phyloP scores from a whole-genome alignment of 2,888 invertebrate species.

The Microplitis manilae region DNA sequence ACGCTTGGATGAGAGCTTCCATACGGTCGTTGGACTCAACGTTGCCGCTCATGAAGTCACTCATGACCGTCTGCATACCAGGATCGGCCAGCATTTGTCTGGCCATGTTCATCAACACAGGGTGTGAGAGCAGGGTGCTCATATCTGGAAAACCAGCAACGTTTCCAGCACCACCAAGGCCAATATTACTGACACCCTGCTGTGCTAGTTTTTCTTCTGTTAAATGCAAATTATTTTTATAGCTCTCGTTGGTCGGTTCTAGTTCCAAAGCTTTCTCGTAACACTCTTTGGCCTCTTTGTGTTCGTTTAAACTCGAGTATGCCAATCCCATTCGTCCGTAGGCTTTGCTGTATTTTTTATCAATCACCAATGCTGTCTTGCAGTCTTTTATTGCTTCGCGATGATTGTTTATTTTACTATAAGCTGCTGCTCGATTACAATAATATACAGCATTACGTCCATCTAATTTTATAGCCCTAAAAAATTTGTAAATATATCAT shows the following conservation, averaged over 20 bases:
- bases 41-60: conserved; percentile 74
- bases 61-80: conserved; percentile 84
- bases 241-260: conserved; percentile 94
- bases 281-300: conserved; percentile 87
- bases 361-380: conserved; percentile 88
- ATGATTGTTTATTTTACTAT: conserved; percentile 90
- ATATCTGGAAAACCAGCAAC: conserved; percentile 61
- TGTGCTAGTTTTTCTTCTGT: conserved; percentile 79
- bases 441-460: conserved; percentile 94
- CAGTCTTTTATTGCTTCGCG: conserved; percentile 92
- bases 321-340: conserved; percentile 93
- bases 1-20: conserved; percentile 74
- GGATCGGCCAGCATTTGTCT: conserved; percentile 89
- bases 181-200: conserved; percentile 54
- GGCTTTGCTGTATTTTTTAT: conserved; percentile 94
- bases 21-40: conserved; percentile 65
- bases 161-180: conserved; percentile 57
- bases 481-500: conserved; percentile 57
- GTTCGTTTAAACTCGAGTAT: conserved; percentile 86
- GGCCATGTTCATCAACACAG: conserved; percentile 87
- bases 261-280: conserved; percentile 90
- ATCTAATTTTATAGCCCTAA: conserved; percentile 89
- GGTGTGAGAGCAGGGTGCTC: conserved; percentile 83
- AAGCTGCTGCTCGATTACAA: conserved; percentile 97
- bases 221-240: conserved; percentile 87